Conservation (phyloP, 2,797 vertebrate species). For the Lemur catta region DNA sequence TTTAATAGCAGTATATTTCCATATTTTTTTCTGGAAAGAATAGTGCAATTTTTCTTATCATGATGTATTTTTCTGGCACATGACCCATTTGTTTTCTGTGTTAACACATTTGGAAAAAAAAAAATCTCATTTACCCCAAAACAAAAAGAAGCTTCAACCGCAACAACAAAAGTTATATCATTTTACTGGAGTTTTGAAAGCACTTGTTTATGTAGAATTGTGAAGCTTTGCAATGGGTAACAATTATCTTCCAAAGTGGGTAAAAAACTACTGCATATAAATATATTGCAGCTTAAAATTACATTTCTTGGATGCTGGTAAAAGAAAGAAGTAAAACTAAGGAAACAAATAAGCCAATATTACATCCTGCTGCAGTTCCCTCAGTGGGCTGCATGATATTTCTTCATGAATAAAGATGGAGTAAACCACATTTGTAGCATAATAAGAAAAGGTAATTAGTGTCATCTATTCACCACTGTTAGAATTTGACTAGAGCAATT, state of each 20-base stretch:
- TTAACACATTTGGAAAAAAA: slow-evolving; percentile 6
- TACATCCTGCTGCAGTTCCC: slow-evolving; percentile 80
- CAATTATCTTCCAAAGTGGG: slow-evolving; percentile 74
- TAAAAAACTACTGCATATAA: slow-evolving; percentile 60
- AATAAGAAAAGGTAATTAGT: slow-evolving; percentile 98
- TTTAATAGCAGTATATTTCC: neutral
- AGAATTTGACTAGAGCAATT: slow-evolving; percentile 93
- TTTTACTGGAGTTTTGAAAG: slow-evolving; percentile 5
- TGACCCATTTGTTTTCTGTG: neutral
- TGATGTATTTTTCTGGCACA: neutral
- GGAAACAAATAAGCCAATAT: slow-evolving; percentile 85
- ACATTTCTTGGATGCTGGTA: slow-evolving; percentile 80
- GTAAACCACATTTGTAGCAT: slow-evolving; percentile 92
- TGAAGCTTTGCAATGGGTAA: slow-evolving; percentile 61
- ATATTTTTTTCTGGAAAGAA: neutral
- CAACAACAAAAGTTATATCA: neutral
- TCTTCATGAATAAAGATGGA: slow-evolving; percentile 94
- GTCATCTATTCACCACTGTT: slow-evolving; percentile 96
- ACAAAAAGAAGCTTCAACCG: slow-evolving; percentile 20
- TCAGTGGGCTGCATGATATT: slow-evolving; percentile 83
- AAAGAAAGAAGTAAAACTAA: slow-evolving; percentile 76
- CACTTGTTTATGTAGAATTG: slow-evolving; percentile 56
- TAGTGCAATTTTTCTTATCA: neutral
- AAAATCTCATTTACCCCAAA: neutral
- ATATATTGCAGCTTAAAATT: slow-evolving; percentile 75